Evolutionary conservation across 2,888 invertebrate genomes (phyloP).

Genomic region (Stegophylla sp.): DNA sequence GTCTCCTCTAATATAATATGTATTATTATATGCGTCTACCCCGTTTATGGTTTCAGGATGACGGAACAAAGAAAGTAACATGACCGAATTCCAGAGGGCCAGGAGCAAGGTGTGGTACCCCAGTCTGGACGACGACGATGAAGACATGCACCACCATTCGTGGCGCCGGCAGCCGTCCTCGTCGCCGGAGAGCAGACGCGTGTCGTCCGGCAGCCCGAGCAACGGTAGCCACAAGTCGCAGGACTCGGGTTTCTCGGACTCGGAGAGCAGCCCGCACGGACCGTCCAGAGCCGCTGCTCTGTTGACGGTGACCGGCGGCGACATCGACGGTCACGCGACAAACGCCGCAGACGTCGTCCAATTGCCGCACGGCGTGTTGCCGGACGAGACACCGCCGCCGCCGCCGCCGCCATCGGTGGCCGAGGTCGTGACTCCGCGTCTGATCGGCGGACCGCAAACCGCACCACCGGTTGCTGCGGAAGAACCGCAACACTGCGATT

Average conservation of each 20-base stretch:
- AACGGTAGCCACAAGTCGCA: conserved; percentile 74
- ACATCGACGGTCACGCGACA: neutral
- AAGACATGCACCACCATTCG: conserved; percentile 62
- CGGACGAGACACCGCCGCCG: too few species aligned
- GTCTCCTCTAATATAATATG: neutral
- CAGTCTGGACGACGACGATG: conserved; percentile 61
- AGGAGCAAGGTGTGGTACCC: conserved; percentile 77
- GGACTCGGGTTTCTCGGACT: conserved; percentile 83
- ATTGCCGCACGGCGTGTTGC: neutral
- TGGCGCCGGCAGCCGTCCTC: conserved; percentile 68
- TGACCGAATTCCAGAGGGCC: conserved; percentile 74
- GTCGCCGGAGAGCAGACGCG: conserved; percentile 66
- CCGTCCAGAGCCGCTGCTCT: conserved; percentile 63
- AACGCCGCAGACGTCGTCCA: neutral
- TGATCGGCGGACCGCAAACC: too few species aligned
- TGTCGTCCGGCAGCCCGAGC: conserved; percentile 67
- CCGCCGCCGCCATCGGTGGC: neutral
- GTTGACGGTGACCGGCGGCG: conserved; percentile 61
- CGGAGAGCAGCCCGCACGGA: conserved; percentile 67
- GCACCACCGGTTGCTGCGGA: too few species aligned
- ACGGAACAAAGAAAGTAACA: conserved; percentile 63
- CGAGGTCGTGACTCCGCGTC: neutral
- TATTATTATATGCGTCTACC: neutral
- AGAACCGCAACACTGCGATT: neutral
- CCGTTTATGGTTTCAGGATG: conserved; percentile 2